Base-by-base conservation (phyloP, 35 echinoderm and acorn worm genomes). In the Patiria miniata region DNA sequence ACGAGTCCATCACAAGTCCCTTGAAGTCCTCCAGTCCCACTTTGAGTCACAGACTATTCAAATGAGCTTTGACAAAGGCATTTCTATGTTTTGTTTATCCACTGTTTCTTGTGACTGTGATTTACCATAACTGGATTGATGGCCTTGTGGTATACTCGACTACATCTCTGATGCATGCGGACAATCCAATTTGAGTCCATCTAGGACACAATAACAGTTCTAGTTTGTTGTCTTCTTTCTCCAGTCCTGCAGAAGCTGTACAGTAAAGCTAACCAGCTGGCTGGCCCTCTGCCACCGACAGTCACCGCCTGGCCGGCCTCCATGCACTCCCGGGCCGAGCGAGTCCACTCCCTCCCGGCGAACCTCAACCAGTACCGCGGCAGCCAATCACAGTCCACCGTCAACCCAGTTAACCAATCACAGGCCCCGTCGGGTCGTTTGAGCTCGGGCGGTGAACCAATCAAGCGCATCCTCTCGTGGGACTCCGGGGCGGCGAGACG, bases 191-290 rank as follows among this genome's bases (percentile, higher is more conserved):
- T n/a, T n/a, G n/a, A n/a, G n/a, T n/a, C n/a, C n/a, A n/a, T n/a
- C n/a, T n/a, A n/a, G n/a, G n/a, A n/a, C n/a, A n/a, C n/a, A n/a
- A n/a, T n/a, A n/a, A n/a, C n/a, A n/a, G n/a, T n/a, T n/a, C n/a
- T n/a, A n/a, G 5, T 73, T 26, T 73, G 23, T 73, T 30, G 29
- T 73, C 37, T 84, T 37, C 36, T 14, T 60, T 4, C 51, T 60
- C 38, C 54, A 84, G 82, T 58, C 8, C 82, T 84, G 28, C 29
- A 84, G 53, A 58, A 84, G 57, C n/a, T 84, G 23, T 73, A 30
- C 65, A 30, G 65, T 23, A 84, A 84, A 59, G 82, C 51, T 58
- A 12, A 38, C 30, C 51, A 61, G 44, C 51, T 38, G 3, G 51
- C 34, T 18, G 57, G 26, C 53, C 53, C 38, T 58, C 15, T 58